Percentiles rank a stretch among this genome's conserved stretches.
These are phyloP conservation scores for Mesembrinibis cayennensis DNA, from an alignment of 2,113 vertebrate genomes.

Conservation along the genomic window DNA sequence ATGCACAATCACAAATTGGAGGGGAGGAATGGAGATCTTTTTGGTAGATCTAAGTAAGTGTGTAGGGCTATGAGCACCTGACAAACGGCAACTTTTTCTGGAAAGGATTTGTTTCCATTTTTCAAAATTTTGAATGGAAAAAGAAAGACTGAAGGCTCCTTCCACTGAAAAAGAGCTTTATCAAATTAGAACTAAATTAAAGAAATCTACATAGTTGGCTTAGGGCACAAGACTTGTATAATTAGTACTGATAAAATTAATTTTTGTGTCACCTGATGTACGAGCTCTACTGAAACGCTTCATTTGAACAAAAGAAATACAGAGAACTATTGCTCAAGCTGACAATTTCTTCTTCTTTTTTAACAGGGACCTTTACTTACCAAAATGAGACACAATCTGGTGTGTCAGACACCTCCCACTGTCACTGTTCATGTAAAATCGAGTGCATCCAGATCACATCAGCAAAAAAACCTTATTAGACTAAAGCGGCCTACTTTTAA, in stretches of 20 bases:
- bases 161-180: not conserved
- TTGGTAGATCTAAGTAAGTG: not conserved
- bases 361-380: constrained; percentile 64
- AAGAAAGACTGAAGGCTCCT: not conserved
- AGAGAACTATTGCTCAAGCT: not conserved
- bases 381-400: constrained; percentile 77
- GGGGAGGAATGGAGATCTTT: not conserved
- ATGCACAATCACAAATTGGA: not conserved
- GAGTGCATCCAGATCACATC: constrained; percentile 70
- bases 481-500: constrained; percentile 74
- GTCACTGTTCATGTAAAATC: constrained; percentile 77
- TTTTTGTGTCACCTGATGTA: not conserved
- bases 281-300: not conserved
- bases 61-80: not conserved
- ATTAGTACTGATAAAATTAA: not conserved
- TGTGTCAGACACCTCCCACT: constrained; percentile 77
- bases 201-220: not conserved
- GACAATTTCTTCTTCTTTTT: constrained; percentile 58
- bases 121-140: not conserved
- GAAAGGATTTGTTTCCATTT: not conserved
- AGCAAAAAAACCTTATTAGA: constrained; percentile 69
- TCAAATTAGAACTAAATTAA: not conserved
- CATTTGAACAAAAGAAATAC: not conserved
- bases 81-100: not conserved
- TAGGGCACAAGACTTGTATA: not conserved